Evolutionary conservation across 1,140 invertebrate species (phyloP), one percentile per base, ranked within the genome.

Genomic region (Zaprionus tsacasi): DNA sequence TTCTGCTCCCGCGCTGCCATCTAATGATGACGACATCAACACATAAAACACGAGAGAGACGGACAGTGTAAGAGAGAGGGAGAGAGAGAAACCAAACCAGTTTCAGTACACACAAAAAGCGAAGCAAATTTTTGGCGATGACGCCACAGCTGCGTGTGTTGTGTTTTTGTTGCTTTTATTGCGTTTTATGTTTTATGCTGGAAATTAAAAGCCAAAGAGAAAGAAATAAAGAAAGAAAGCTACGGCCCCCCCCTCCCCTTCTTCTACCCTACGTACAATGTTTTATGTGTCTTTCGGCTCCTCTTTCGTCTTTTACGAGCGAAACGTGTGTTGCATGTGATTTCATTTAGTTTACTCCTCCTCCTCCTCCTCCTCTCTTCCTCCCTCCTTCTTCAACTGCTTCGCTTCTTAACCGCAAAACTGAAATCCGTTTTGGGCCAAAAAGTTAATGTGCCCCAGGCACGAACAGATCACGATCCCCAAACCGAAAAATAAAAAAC

Each of bases 311-410:
- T 65, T 82, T 70, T 82, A 74, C 54, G 57, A 67, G 56, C 58
- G 48, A 70, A 78, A 88, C 83, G 83, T 88, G 83, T 65, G 78
- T 83, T 87, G 83, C 83, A 87, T 87, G 83, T 89, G 83, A 87
- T 88, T 88, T 78, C 81, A 81, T 89, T 88, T 83, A 72, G 79
- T 81, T 86, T 81, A 66, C 64, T 25, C 13, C 65, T 66, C 59
- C 76, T 43, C 30, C 27, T 30, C 12, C 58, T 15, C 21, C 61
- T 27, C 58, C 21, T n/a, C 61, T 27, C 38, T 43, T 55, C 27
- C 43, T 54, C 4, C 25, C 43, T 40, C 3, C 10, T 15, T 25
- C 30, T 59, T 8, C n/a, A n/a, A n/a, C 33, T 33, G 1, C 33
- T 48, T 45, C 72, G 72, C 27, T 30, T 74, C 79, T 78, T 81